Evolutionary conservation across 2,797 vertebrate genomes (phyloP), one percentile per base, ranked within the genome.

Genomic region (Helarctos malayanus): DNA sequence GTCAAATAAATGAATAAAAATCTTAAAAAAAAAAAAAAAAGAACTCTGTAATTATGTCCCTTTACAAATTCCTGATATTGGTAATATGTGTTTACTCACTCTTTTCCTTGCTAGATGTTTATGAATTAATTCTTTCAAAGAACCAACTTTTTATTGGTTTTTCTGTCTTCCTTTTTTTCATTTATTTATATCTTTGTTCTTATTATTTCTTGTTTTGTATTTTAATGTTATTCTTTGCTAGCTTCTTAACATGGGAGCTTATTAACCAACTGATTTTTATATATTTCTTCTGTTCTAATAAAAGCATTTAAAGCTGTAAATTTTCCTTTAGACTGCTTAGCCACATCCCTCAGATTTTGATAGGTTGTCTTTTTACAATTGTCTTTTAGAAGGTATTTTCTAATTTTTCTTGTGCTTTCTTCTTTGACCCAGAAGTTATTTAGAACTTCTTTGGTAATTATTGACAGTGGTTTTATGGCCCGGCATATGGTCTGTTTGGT

Each of bases 281-380:
- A 2, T 35, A 21, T 68, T 68, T 65, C 61, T 63, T 63, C 29
- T 65, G 32, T 68, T 21, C 65, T 68, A 76, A 57, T 59, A 57
- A 59, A 79, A 83, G n/a, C 61, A n/a, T n/a, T 65, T 65, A 18
- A 65, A 65, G 61, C 29, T 65, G 7, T 78, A 63, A 68, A 57
- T 90, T 94, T 94, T 49, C 32, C 38, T 90, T 90, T 84, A 68
- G 16, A 47, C 3, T 75, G 65, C 45, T 54, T 75, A 94, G 57
- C 85, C 19, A 7, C 5, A 69, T 80, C 68, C 76, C 47, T 75
- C 38, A 6, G 52, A 80, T 71, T 71, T 87, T 80, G 25, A 81
- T 80, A 61, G 38, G 10, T 71, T 80, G 13, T 52, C 76, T 94
- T 94, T 82, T 73, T 41, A 84, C 32, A 78, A 5, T 32, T 16